Evolutionary conservation across 2,113 vertebrate genomes (phyloP), one percentile per base, ranked within the genome.

Genomic region (Myrmecophaga tridactyla): DNA sequence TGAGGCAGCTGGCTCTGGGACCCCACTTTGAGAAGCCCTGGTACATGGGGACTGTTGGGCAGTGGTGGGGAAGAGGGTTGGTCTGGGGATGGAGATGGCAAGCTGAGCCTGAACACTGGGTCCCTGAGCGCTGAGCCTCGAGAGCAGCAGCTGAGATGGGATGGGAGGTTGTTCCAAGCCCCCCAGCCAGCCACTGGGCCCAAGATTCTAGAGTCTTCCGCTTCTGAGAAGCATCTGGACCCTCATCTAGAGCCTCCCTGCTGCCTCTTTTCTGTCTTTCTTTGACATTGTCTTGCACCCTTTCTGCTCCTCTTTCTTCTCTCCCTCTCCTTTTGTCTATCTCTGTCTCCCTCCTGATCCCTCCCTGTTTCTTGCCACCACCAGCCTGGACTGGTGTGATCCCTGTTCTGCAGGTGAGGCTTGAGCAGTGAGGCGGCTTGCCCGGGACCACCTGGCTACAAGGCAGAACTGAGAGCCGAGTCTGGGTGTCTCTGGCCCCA

Each of bases 151-250:
- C 76, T 65, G 70, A 62, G 15, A 72, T 6, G 34, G 48, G 21
- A 21, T 0, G 0, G 31, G 23, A 1, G 0, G 29, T 12, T 5
- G 48, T 29, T n/a, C 15, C 41, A 31, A 23, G 25, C 60, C 18
- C 29, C 46, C 31, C 31, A 76, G 73, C 73, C 15, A 51, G 31
- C 73, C 29, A 29, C 18, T 18, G 53, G 18, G 53, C 53, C 53
- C 21, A 20, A 56, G 53, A 6, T 56, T 56, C 53, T 6, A 6
- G 53, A 56, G 18, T 5, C 53, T 56, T 56, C 53, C 18, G 7
- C 15, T 76, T 48, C 43, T 48, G 53, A 76, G 27, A 76, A 48
- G 73, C 27, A 17, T 43, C 73, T 48, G 17, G 73, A 34, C 29
- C 43, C 29, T 18, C 14, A 15, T 46, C 23, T 11, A 43, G 63